Conservation (phyloP, 2,888 invertebrate genomes). For the Schizotus pectinicornis region DNA sequence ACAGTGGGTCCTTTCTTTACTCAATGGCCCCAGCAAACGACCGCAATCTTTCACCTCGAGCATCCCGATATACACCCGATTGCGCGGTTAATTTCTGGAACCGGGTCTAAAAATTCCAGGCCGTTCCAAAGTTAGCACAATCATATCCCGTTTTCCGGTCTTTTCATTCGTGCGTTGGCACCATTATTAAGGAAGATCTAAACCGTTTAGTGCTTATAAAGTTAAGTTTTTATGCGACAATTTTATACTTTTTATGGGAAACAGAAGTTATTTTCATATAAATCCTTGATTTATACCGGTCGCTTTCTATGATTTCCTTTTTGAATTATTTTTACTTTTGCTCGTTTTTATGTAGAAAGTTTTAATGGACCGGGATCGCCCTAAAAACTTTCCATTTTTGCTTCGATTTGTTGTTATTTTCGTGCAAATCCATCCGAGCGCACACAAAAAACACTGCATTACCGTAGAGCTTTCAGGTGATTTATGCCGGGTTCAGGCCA, state of each 20-base stretch:
- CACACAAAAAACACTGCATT: no score
- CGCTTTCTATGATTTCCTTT: slow-evolving; percentile 24
- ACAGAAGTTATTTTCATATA: slow-evolving; percentile 25
- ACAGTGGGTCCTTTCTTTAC: no score
- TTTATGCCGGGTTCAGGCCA: no score
- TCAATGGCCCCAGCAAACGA: no score
- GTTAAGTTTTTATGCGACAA: slow-evolving; percentile 27
- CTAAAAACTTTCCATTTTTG: slow-evolving; percentile 15
- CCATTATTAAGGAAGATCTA: slow-evolving; percentile 22
- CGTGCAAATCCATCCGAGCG: neutral
- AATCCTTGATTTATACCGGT: slow-evolving; percentile 27
- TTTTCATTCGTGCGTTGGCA: slow-evolving; percentile 20
- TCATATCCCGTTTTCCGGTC: slow-evolving; percentile 8
- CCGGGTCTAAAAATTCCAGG: neutral
- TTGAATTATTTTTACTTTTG: slow-evolving; percentile 28
- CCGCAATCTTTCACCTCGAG: no score
- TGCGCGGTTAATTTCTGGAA: no score
- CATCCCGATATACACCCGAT: no score
- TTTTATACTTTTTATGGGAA: slow-evolving; percentile 24
- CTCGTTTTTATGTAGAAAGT: slow-evolving; percentile 30
- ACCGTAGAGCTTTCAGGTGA: no score
- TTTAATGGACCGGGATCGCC: slow-evolving; percentile 21
- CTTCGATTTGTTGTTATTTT: slow-evolving; percentile 13
- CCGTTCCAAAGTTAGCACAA: slow-evolving; percentile 16
- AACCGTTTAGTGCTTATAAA: slow-evolving; percentile 31